Evolutionary conservation across 2,797 vertebrate species (phyloP).

Genomic region (Erpetoichthys calabaricus): DNA sequence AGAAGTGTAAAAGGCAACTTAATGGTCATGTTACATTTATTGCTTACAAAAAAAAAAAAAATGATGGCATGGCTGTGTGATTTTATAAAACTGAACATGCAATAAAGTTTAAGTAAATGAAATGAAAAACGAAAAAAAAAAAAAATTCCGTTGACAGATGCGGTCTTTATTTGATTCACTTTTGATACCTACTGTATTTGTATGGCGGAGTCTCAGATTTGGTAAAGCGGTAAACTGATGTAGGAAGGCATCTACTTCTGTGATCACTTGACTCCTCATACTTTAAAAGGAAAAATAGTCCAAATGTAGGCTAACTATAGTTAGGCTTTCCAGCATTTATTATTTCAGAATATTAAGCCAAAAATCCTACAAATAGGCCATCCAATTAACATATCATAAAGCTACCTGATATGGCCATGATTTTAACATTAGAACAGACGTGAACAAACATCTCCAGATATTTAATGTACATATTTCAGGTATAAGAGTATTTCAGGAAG

Average conservation of each 20-base stretch:
- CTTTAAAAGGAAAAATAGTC: constrained; percentile 29
- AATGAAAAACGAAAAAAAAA: constrained; percentile 43
- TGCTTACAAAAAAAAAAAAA: constrained; percentile 62
- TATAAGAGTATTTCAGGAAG: constrained; percentile 75
- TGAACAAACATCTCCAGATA: constrained; percentile 31
- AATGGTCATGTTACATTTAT: constrained; percentile 75
- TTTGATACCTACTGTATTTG: constrained; percentile 44
- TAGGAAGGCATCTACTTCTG: constrained; percentile 64
- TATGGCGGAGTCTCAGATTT: constrained; percentile 60
- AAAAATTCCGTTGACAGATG: constrained; percentile 58
- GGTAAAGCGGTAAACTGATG: constrained; percentile 71
- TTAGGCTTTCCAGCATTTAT: constrained; percentile 48
- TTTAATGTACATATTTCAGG: constrained; percentile 45
- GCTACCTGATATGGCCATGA: constrained; percentile 46
- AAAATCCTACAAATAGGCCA: constrained; percentile 24
- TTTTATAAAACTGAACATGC: constrained; percentile 62
- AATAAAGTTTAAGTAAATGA: constrained; percentile 44
- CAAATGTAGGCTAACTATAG: constrained; percentile 52
- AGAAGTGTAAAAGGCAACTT: constrained; percentile 43
- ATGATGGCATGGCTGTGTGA: constrained; percentile 60
- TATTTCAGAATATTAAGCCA: constrained; percentile 21
- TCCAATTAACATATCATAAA: constrained; percentile 28
- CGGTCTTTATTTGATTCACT: constrained; percentile 49
- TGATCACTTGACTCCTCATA: constrained; percentile 34
- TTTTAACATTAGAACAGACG: constrained; percentile 33